Evolutionary conservation across 2,113 vertebrate species (phyloP).

Genomic region (Festucalex cinctus): DNA sequence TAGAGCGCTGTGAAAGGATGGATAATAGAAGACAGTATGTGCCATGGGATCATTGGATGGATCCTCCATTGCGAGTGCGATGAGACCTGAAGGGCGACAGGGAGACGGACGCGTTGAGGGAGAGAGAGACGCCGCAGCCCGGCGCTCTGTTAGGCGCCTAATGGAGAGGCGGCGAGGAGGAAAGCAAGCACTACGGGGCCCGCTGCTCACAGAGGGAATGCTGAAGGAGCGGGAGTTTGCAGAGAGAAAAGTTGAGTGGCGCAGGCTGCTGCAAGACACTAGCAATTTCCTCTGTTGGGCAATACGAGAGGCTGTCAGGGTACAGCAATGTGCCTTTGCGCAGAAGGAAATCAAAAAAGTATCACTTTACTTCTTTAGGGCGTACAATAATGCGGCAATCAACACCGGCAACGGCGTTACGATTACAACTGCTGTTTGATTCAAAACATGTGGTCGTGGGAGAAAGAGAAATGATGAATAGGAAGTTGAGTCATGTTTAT

Average conservation of each 20-base stretch:
- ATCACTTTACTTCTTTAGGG: background rate
- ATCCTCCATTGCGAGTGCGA: slow-evolving; percentile 68
- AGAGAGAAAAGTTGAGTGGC: slow-evolving; percentile 25
- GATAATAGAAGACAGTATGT: slow-evolving; percentile 70
- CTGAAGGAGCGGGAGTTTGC: slow-evolving; percentile 23
- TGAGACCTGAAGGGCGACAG: slow-evolving; percentile 72
- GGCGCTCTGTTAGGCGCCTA: slow-evolving; percentile 73
- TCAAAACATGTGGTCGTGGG: background rate
- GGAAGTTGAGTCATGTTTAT: background rate
- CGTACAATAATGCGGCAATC: background rate
- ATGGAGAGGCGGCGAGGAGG: slow-evolving; percentile 68
- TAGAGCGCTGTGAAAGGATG: slow-evolving; percentile 61
- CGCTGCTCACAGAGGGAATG: slow-evolving; percentile 54
- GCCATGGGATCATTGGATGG: slow-evolving; percentile 66
- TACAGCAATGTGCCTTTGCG: slow-evolving; percentile 1
- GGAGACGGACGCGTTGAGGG: slow-evolving; percentile 64
- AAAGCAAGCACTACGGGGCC: slow-evolving; percentile 60
- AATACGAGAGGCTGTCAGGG: slow-evolving; percentile 18
- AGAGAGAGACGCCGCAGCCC: slow-evolving; percentile 60
- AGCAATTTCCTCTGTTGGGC: slow-evolving; percentile 9
- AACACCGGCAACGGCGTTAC: background rate
- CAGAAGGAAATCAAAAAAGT: background rate
- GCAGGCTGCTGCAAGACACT: slow-evolving; percentile 33
- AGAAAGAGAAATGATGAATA: background rate
- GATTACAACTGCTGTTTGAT: background rate